Evolutionary conservation across 2,113 vertebrate species (phyloP).

Genomic region (Sebastes fasciatus): DNA sequence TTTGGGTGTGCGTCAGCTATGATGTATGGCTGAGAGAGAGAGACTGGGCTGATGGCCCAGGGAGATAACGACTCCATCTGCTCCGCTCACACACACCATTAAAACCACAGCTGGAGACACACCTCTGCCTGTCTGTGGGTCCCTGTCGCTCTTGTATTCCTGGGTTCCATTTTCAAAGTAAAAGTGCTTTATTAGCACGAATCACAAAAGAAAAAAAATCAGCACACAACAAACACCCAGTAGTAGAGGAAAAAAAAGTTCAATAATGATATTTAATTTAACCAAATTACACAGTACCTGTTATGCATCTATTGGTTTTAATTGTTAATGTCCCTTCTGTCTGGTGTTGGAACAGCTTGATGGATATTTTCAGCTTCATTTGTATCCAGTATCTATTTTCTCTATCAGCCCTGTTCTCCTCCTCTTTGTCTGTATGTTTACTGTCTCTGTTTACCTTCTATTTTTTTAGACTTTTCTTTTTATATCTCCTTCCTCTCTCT

Average conservation of each 20-base stretch:
- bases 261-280: constrained; percentile 6
- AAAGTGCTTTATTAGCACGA: constrained; percentile 23
- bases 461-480: constrained; percentile 35
- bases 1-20: constrained; percentile 36
- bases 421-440: constrained; percentile 52
- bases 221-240: constrained; percentile 14
- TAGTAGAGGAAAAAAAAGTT: background rate
- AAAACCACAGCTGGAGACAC: constrained; percentile 79
- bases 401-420: constrained; percentile 38
- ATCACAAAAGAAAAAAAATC: background rate
- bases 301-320: constrained; percentile 54
- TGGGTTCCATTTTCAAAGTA: background rate
- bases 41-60: constrained; percentile 61
- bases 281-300: constrained; percentile 35
- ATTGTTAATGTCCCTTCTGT: constrained; percentile 61
- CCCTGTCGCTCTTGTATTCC: constrained; percentile 6
- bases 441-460: constrained; percentile 52
- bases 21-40: constrained; percentile 60
- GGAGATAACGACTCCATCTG: constrained; percentile 78
- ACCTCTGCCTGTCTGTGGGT: constrained; percentile 60
- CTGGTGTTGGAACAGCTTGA: constrained; percentile 62
- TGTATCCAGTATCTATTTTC: constrained; percentile 51
- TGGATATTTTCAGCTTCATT: constrained; percentile 59
- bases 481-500: constrained; percentile 15
- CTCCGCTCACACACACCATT: constrained; percentile 75